Percentiles rank a stretch among this genome's conserved stretches.
These are phyloP conservation scores for Casuarius casuarius DNA, from an alignment of 2,113 vertebrate species.

Conservation along the genomic window DNA sequence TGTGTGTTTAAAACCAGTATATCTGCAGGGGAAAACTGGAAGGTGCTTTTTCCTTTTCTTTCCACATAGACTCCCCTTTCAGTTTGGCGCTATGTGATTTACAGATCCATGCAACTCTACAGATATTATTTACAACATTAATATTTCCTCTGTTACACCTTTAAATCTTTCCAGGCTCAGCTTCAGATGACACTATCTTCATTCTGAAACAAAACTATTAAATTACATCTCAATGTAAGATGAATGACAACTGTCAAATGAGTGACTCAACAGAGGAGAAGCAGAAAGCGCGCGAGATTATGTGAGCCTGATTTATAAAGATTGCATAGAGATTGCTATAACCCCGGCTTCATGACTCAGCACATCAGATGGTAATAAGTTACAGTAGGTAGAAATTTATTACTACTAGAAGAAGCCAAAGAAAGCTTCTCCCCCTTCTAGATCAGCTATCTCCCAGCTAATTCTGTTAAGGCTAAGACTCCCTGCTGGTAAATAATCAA, in stretches of 20 bases:
- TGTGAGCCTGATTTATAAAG: constrained; percentile 70
- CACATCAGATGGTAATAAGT: constrained; percentile 67
- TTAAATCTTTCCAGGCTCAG: constrained; percentile 59
- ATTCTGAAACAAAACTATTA: constrained; percentile 71
- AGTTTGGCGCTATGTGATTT: constrained; percentile 5
- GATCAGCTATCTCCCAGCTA: constrained; percentile 10
- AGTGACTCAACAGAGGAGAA: constrained; percentile 66
- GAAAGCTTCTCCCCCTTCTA: neutral
- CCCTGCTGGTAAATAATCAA: neutral
- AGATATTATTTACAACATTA: constrained; percentile 71
- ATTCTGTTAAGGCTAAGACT: neutral
- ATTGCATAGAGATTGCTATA: constrained; percentile 74
- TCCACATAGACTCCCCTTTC: neutral
- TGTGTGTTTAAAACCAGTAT: fast-evolving
- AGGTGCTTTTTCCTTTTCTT: neutral
- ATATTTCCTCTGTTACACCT: constrained; percentile 70
- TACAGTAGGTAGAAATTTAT: constrained; percentile 72
- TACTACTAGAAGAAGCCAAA: constrained; percentile 56
- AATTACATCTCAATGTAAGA: constrained; percentile 70
- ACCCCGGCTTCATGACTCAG: constrained; percentile 69
- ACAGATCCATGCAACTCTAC: constrained; percentile 4
- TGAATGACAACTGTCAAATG: constrained; percentile 71
- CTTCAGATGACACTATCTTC: constrained; percentile 38
- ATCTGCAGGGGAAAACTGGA: neutral
- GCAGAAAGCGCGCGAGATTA: constrained; percentile 57